Evolutionary conservation across 2,113 vertebrate species (phyloP).

Genomic region (Stomatorhinus ivindoensis): DNA sequence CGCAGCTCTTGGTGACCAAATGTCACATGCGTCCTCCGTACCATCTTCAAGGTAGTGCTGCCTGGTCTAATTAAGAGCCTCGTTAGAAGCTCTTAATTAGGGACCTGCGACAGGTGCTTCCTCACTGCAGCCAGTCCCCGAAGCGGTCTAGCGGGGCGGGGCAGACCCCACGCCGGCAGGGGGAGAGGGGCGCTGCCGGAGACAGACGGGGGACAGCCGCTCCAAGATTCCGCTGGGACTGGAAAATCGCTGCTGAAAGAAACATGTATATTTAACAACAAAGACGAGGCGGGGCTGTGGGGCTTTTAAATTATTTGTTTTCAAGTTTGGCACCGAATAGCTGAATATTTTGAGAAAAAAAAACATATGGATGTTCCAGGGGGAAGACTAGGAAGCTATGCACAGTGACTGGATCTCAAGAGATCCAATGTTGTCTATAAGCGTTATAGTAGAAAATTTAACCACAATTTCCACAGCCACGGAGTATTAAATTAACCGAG

Average conservation of each 20-base stretch:
- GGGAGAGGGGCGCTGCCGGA: background rate
- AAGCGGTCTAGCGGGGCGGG: background rate
- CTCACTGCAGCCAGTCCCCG: background rate
- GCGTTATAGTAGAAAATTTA: background rate
- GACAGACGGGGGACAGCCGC: background rate
- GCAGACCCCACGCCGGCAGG: background rate
- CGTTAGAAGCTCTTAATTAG: constrained; percentile 35
- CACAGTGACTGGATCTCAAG: background rate
- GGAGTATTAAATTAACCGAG: background rate
- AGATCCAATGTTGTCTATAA: background rate
- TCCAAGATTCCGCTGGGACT: background rate
- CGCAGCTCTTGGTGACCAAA: background rate
- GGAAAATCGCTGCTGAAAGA: background rate
- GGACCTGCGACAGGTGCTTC: constrained; percentile 35
- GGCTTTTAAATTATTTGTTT: background rate
- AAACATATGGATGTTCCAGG: background rate
- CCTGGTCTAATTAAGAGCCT: constrained; percentile 20
- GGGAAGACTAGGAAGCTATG: background rate
- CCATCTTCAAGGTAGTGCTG: background rate
- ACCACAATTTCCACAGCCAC: background rate
- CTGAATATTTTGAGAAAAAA: background rate
- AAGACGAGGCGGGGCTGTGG: background rate
- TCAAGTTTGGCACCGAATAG: background rate
- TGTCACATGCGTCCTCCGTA: background rate
- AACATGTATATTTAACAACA: background rate